Base-by-base conservation (phyloP, 2,113 vertebrate species). In the Oostethus manadensis region DNA sequence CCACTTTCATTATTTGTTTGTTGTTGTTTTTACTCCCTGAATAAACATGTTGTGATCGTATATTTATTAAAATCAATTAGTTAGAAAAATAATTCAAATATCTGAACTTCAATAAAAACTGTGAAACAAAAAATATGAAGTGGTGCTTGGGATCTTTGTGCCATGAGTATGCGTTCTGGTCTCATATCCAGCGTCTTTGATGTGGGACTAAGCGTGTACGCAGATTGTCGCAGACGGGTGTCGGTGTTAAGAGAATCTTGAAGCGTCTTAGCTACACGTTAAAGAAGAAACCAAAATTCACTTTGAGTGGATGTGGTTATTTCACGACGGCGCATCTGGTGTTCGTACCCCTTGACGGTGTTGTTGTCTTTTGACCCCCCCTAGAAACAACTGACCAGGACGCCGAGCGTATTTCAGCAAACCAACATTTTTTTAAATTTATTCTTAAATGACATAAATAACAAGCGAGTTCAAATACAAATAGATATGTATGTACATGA, bases 381-480 rank as follows among this genome's bases (percentile, higher is more conserved):
- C n/a, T n/a, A 4, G 13, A 42, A 42, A 42, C 10, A 11, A 42
- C 11, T 21, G 33, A 29, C 22, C 29, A 53, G 2, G 0, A 43
- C 56, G 54, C 11, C 10, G 33, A n/a, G 21, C 4, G 17, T 60
- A 10, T 70, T 71, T 75, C 64, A 84, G 71, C 82, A 82, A 81
- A 84, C 71, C 74, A 72, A 79, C 61, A 70, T 58, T 51, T 81
- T n/a, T 46, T 90, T 89, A 89, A 10, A 90, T 90, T 90, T 89
- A 89, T 88, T 89, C 87, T 88, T 89, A 85, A 85, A 89, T 78
- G 78, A 88, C 85, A 90, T 90, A 90, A 90, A 90, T 90, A 90
- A 88, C 83, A 84, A 79, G 50, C 45, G 73, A 81, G 78, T 71
- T 74, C 68, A 85, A 80, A 82, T 86, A 87, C 81, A 88, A 86